These are phyloP conservation scores for Vulpes ferrilata DNA, from an alignment of 2,113 vertebrate genomes.

Conservation along the genomic window DNA sequence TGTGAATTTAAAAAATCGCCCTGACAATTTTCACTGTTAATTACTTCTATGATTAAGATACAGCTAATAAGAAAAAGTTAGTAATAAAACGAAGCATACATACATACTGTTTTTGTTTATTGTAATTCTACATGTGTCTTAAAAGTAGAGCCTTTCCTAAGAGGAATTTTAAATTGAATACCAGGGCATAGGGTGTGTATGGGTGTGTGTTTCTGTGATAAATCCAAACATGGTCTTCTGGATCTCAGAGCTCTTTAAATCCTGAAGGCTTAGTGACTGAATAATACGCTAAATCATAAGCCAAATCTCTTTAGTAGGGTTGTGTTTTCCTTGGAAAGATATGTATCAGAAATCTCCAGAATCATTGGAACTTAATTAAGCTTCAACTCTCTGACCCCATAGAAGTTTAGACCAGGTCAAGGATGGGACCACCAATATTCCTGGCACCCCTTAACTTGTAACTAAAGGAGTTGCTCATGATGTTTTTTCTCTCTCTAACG, in stretches of 20 bases:
- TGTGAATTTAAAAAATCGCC: background rate
- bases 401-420: background rate
- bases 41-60: background rate
- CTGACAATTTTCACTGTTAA: background rate
- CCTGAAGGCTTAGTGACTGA: background rate
- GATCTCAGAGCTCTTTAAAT: background rate
- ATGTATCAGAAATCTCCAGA: background rate
- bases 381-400: background rate
- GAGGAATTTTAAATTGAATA: background rate
- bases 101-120: slow-evolving; percentile 25
- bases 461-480: background rate
- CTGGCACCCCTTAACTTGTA: background rate
- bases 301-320: background rate
- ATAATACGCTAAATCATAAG: background rate
- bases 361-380: background rate
- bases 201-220: background rate
- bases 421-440: background rate
- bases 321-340: slow-evolving; percentile 28
- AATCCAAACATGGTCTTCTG: background rate
- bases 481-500: background rate
- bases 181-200: background rate
- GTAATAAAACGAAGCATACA: background rate
- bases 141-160: background rate
- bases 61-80: background rate
- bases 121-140: background rate